These are phyloP conservation scores for Phylloscopus whistleri DNA, from an alignment of 2,113 vertebrate species.

Conservation along the genomic window DNA sequence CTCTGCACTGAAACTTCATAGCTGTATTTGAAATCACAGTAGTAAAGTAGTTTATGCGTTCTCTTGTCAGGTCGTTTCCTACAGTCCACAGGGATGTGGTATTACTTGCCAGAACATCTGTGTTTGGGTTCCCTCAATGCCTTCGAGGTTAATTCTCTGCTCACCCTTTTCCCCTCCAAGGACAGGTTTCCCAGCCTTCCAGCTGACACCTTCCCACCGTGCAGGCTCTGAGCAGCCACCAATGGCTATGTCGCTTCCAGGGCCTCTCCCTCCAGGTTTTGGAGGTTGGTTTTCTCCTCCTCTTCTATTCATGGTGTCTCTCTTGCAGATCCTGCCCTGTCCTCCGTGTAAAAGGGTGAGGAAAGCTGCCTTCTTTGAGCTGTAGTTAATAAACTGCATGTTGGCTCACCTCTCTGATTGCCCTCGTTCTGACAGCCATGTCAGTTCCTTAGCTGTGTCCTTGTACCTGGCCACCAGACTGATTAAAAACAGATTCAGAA, in stretches of 20 bases:
- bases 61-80: slow-evolving; percentile 8
- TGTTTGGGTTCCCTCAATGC: neutral
- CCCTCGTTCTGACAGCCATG: neutral
- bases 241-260: neutral
- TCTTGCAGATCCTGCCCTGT: neutral
- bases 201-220: neutral
- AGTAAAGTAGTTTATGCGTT: neutral
- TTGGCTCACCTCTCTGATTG: neutral
- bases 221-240: neutral
- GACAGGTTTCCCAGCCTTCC: neutral
- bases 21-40: neutral
- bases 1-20: neutral
- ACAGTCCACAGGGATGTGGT: neutral
- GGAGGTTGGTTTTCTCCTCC: neutral
- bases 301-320: neutral
- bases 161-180: neutral
- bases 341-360: neutral
- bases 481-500: neutral
- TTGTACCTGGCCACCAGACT: neutral
- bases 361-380: neutral
- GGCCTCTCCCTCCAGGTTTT: neutral
- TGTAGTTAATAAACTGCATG: neutral
- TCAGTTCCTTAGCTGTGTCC: neutral
- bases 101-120: slow-evolving; percentile 5
- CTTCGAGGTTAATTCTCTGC: neutral